Base-by-base conservation (phyloP, 2,797 vertebrate species). In the Margarornis squamiger region DNA sequence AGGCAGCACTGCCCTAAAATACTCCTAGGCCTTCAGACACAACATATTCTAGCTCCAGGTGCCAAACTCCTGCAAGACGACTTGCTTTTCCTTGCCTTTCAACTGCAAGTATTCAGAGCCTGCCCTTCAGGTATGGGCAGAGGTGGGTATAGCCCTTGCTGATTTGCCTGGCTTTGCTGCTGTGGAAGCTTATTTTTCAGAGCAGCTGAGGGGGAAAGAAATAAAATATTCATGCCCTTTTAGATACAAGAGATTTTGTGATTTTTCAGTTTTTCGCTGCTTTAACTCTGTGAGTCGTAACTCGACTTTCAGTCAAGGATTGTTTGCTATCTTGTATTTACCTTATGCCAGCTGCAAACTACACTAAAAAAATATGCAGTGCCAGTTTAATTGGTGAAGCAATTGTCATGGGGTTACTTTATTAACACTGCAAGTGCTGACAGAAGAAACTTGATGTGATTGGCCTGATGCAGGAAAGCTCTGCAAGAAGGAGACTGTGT, bases 1-100 rank as follows among this genome's bases (percentile, higher is more conserved):
- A 77, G 46, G 67, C 80, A 92, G 61, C 67, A 36, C 57, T 76
- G 72, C 65, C 82, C 86, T 92, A 70, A 96, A 85, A 80, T 61
- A 79, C 59, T 67, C 57, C 45, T 20, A 43, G 63, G 71, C 61
- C 67, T 82, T 93, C 74, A 87, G 86, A 82, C 52, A 68, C 49
- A 86, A 61, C 58, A 34, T 27, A 49, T 65, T 62, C 24, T 7
- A 74, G 52, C 67, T 74, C 45, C 39, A 1, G 3, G 65, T 38
- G 66, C 66, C 66, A 52, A 86, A 15, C n/a, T 75, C 51, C 82
- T 43, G 79, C 36, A 75, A 76, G 55, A 46, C 38, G 74, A 30
- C 24, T 70, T 73, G 23, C 17, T 13, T 66, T 59, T 43, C 23
- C 54, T 45, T 23, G 9, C 15, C 14, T 78, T 68, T 66, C 32